Percentiles rank a stretch among this genome's conserved stretches.
Evolutionary conservation across 2,888 invertebrate species (phyloP).

Genomic region (Mechanitis mazaeus): DNA sequence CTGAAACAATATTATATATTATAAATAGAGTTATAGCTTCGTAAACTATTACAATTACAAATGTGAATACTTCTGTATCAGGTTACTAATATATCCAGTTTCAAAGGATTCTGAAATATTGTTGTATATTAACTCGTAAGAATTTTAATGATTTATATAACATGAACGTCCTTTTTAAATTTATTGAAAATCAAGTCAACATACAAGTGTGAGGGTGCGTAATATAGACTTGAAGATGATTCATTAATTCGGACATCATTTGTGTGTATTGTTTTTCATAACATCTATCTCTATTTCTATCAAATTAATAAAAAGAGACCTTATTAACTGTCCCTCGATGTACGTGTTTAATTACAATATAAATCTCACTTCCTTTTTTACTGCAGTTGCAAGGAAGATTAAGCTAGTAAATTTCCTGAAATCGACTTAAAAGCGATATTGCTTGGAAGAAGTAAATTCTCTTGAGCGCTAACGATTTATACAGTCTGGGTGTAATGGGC

Average conservation of each 20-base stretch:
- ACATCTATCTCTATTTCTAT: no score
- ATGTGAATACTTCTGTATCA: no score
- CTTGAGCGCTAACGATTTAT: constrained; percentile 30
- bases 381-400: constrained; percentile 25
- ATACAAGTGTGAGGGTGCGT: constrained; percentile 7
- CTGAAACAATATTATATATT: constrained; percentile 78
- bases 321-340: background rate
- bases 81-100: no score
- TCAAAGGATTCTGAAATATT: no score
- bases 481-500: constrained; percentile 43
- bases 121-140: background rate
- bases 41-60: no score
- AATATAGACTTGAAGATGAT: constrained; percentile 4
- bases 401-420: constrained; percentile 24
- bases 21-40: background rate
- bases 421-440: constrained; percentile 25
- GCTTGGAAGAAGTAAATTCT: constrained; percentile 24
- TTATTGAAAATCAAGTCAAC: constrained; percentile 15
- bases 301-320: background rate
- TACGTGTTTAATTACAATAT: constrained; percentile 1
- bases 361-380: constrained; percentile 13
- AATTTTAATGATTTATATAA: background rate
- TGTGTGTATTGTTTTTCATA: no score
- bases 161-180: constrained; percentile 9
- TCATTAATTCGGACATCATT: background rate